These are phyloP conservation scores for Oceanodroma tethys DNA, from an alignment of 2,113 vertebrate species.

Conservation along the genomic window DNA sequence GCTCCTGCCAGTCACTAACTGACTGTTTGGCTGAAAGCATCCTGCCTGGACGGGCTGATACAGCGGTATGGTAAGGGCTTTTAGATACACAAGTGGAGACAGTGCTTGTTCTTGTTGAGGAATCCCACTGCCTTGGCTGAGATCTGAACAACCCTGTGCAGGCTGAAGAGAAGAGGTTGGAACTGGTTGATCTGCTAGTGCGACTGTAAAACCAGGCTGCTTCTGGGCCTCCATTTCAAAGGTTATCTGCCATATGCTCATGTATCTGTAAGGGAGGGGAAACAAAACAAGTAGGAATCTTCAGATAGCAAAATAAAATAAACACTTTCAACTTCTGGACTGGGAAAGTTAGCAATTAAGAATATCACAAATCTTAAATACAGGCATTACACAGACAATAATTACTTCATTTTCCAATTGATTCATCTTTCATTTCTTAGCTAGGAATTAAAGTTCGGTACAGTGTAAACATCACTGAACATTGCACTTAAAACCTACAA, in stretches of 20 bases:
- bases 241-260: neutral
- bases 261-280: slow-evolving; percentile 12
- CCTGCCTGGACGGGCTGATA: slow-evolving; percentile 67
- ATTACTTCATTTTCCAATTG: neutral
- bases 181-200: neutral
- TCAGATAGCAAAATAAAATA: neutral
- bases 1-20: slow-evolving; percentile 14
- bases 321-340: neutral
- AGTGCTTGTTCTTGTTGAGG: slow-evolving; percentile 59
- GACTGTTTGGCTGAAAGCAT: slow-evolving; percentile 39
- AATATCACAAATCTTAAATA: too few species aligned
- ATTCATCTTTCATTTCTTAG: neutral
- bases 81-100: slow-evolving; percentile 81
- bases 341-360: neutral
- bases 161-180: neutral
- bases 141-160: neutral
- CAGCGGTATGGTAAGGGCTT: slow-evolving; percentile 78
- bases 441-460: neutral
- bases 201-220: neutral
- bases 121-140: neutral
- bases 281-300: neutral
- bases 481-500: neutral
- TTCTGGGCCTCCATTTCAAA: slow-evolving; percentile 66
- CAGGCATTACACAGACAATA: neutral
- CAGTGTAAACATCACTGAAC: neutral